Evolutionary conservation across 2,888 invertebrate species (phyloP).

Genomic region (Odontomyia ornata): DNA sequence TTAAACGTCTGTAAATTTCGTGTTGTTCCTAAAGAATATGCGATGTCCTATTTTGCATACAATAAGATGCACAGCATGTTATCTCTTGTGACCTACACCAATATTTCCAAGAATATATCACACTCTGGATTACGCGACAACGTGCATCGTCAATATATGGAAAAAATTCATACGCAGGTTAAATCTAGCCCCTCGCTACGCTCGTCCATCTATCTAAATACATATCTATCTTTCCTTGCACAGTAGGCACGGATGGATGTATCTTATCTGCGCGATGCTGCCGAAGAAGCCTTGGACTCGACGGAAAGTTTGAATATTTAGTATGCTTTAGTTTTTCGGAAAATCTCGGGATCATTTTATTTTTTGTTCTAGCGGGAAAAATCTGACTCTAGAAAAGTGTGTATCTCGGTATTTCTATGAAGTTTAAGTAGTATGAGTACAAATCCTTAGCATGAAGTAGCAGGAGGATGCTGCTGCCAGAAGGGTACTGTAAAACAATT

Average conservation of each 20-base stretch:
- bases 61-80: conserved; percentile 65
- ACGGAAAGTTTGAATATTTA: conserved; percentile 31
- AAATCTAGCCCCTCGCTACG: conserved; percentile 4
- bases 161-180: conserved; percentile 28
- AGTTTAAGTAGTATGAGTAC: no score
- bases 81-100: conserved; percentile 66
- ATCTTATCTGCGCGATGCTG: neutral
- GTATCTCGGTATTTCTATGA: no score
- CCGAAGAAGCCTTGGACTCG: neutral
- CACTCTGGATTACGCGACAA: conserved; percentile 50
- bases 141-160: conserved; percentile 5
- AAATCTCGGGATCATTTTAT: neutral
- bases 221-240: neutral
- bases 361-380: no score
- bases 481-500: no score
- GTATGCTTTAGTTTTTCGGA: neutral
- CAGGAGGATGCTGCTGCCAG: no score
- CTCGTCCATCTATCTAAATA: neutral
- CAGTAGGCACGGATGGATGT: conserved; percentile 5
- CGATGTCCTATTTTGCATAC: conserved; percentile 62
- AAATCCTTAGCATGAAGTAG: no score
- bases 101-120: conserved; percentile 64
- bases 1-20: conserved; percentile 49
- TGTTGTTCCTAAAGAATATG: conserved; percentile 49
- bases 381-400: no score